Evolutionary conservation across 2,113 vertebrate species (phyloP).

Genomic region (Rhinoderma darwinii): DNA sequence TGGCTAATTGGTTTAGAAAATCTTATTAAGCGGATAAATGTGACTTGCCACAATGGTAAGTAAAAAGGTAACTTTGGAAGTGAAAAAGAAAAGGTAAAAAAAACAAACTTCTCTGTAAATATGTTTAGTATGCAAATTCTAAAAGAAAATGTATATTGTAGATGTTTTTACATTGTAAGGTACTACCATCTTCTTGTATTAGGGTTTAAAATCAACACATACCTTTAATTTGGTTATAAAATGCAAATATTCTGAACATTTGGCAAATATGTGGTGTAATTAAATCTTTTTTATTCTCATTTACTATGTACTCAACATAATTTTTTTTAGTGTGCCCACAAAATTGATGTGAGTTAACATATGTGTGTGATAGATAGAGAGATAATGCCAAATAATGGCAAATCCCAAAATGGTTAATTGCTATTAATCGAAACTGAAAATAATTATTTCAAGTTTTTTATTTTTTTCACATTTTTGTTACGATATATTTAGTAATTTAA

Average conservation of each 20-base stretch:
- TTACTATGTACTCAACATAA: no score
- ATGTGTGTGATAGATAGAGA: no score
- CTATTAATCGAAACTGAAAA: not conserved
- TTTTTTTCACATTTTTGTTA: not conserved
- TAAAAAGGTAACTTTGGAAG: not conserved
- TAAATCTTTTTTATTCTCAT: not conserved
- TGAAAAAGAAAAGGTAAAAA: not conserved
- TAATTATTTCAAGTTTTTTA: not conserved
- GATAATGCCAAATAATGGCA: no score
- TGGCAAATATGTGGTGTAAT: not conserved
- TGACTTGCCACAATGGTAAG: constrained; percentile 42
- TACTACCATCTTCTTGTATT: not conserved
- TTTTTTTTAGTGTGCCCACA: not conserved
- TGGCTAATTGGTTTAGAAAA: constrained; percentile 47
- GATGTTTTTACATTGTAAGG: not conserved
- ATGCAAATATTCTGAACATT: not conserved
- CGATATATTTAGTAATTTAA: no score
- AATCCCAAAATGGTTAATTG: no score
- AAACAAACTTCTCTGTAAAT: not conserved
- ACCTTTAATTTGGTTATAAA: not conserved
- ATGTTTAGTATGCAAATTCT: not conserved
- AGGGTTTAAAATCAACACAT: not conserved
- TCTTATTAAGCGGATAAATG: constrained; percentile 38
- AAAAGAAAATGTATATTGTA: not conserved
- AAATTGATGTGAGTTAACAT: no score